Evolutionary conservation across 2,888 invertebrate genomes (phyloP), one percentile per base, ranked within the genome.

Genomic region (Calliphora vomitoria): DNA sequence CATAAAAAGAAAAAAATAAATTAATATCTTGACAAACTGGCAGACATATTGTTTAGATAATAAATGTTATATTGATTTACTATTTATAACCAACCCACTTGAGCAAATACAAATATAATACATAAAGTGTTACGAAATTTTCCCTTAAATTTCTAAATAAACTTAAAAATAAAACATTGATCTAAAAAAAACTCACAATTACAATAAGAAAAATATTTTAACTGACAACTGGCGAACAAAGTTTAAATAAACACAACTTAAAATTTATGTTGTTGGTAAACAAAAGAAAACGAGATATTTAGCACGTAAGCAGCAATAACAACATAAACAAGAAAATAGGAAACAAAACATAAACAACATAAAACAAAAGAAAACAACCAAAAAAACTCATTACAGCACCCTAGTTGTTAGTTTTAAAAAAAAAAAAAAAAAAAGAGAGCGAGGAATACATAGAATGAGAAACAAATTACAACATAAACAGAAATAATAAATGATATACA

Each of bases 291-390:
- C 72, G 72, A 38, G 72, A 55, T 79, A 66, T 66, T 66, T 72
- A 79, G 84, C 66, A 84, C 78, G 68, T 76, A 79, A 53, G 66
- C 66, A 71, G 35, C 58, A 50, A 44, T 47, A 53, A n/a, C 11
- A 38, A 60, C 15, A 25, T 69, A 58, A 58, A 47, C 50, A 69
- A 41, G 13, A 41, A 5, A 31, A 31, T 31, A 13, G 15, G 6
- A 60, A 60, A 60, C 31, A 60, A 31, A 31, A 35, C 25, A 31
- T 60, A 60, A 53, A 69, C 11, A 47, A 69, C 31, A 44, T 66
- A 47, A 78, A 62, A 44, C 18, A 68, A 31, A 75, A 13, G 1
- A 55, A 55, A 68, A 71, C 10, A 66, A 66, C 25, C 13, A 15
- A 44, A 20, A 15, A n/a, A 78, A 66, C 25, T 55, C 4, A 66